Base-by-base conservation (phyloP, 2,888 invertebrate species). In the Agonopterix heracliana region DNA sequence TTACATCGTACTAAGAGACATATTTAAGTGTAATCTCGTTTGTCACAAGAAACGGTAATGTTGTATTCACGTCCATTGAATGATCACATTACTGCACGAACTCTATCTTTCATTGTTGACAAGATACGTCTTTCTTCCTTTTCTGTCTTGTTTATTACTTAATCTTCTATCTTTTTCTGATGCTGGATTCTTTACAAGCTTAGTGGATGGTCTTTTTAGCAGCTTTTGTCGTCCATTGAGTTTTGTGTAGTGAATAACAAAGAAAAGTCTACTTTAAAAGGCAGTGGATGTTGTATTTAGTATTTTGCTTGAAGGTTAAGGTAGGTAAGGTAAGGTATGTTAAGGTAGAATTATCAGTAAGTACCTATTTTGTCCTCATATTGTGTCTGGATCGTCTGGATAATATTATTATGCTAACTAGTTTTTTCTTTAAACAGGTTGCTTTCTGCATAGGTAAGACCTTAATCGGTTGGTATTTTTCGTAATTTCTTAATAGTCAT, bases 81-180 rank as follows among this genome's bases (percentile, higher is more conserved):
- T 74, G 72, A 68, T 78, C 79, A 79, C 72, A 76, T 80, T 77
- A 77, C 73, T 68, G 71, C 77, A 74, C 73, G 78, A 73, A 71
- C 69, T 68, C 68, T 74, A 74, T 77, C 70, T 71, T 71, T 78
- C 73, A 78, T 77, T 81, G 78, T 79, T 76, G 78, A 77, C 72
- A 78, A n/a, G 35, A 43, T 35, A 42, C 42, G 34, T 46, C 46
- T 47, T 54, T 51, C 50, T 53, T 67, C 70, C 54, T 54, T 61
- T 56, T 68, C 54, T 48, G 40, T 46, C 55, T 44, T 44, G 36
- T 45, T 41, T 17, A 40, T 46, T 44, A 14, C 54, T 9, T 41
- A 50, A 55, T 51, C 11, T 12, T 46, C 54, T 49, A 41, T 66
- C 64, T 52, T 51, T 38, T 46, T 68, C 53, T 49, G 26, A 44